Percentiles rank a stretch among this genome's conserved stretches.
These are phyloP conservation scores for Taxidea taxus DNA, from an alignment of 2,113 vertebrate species.

Conservation along the genomic window DNA sequence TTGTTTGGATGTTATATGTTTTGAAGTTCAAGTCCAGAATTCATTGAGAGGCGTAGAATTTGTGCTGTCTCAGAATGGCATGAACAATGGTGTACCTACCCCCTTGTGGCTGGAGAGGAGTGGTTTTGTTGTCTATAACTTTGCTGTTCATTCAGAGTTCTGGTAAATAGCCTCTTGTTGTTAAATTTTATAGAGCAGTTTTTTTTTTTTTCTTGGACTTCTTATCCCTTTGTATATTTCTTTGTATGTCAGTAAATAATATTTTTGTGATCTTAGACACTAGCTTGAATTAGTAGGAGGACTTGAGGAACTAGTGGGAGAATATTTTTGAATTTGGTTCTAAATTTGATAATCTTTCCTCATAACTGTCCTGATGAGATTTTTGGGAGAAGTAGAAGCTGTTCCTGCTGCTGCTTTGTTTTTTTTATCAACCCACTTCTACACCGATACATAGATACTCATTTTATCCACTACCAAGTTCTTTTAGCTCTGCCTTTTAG, in stretches of 20 bases:
- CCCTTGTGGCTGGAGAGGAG: background rate
- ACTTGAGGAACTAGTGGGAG: background rate
- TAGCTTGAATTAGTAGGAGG: constrained; percentile 10
- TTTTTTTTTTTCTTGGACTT: background rate
- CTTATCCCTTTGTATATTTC: background rate
- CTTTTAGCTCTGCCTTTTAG: constrained; percentile 14
- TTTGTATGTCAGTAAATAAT: background rate
- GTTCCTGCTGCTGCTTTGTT: background rate
- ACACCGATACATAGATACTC: background rate
- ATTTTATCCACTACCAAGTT: background rate
- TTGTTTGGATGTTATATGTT: background rate
- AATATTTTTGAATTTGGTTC: background rate
- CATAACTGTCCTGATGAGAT: background rate
- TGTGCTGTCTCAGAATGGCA: background rate
- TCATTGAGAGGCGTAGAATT: background rate
- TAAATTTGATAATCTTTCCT: background rate
- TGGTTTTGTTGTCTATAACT: background rate
- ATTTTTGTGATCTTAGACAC: background rate
- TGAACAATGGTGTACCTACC: background rate
- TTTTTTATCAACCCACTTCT: background rate
- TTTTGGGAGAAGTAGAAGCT: background rate
- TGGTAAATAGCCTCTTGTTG: background rate
- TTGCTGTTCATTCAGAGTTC: background rate
- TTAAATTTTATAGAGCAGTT: background rate
- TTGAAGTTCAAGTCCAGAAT: constrained; percentile 2